Evolutionary conservation across 1,140 invertebrate genomes (phyloP), one percentile per base, ranked within the genome.

Genomic region (Oncopodura yosiiana): DNA sequence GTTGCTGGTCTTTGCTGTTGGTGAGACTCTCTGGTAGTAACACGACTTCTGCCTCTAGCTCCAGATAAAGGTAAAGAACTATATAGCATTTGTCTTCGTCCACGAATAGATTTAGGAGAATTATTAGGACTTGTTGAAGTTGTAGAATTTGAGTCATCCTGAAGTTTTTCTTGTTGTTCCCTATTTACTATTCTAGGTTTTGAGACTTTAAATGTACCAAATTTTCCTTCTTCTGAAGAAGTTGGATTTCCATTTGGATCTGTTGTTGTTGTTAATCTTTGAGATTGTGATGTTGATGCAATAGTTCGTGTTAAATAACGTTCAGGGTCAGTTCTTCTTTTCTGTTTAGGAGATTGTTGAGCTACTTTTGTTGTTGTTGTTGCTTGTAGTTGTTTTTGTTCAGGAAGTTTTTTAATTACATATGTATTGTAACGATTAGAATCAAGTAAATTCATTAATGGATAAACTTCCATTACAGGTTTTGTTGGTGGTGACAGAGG

Each of bases 251-350:
- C 54, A 56, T 56, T 56, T 3, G 19, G 26, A 24, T 56, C 54
- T 18, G 36, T 43, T 3, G 48, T 26, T 3, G 42, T 42, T 24
- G 39, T 41, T 49, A 56, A 32, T 44, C 54, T 34, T 21, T 45
- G 12, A 39, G 26, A 24, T 51, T 39, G 14, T 41, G 49, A n/a
- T n/a, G n/a, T n/a, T n/a, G n/a, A n/a, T 18, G 30, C 49, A 30
- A 61, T 61, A 23, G 58, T 61, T 14, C 38, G 42, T n/a, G 58
- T 61, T 21, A 43, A 32, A 23, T 61, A 61, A 1, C 58, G 38
- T 12, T 61, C 58, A 8, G 58, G 58, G 42, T 61, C 53, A 23
- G 56, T 42, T 16, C 53, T 43, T 53, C 58, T 6, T 39, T 50
- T 48, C 32, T 61, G 53, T 49, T 52, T 46, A 1, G 58, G 58